Conservation (phyloP, 2,113 vertebrate genomes). For the Vanacampus margaritifer region DNA sequence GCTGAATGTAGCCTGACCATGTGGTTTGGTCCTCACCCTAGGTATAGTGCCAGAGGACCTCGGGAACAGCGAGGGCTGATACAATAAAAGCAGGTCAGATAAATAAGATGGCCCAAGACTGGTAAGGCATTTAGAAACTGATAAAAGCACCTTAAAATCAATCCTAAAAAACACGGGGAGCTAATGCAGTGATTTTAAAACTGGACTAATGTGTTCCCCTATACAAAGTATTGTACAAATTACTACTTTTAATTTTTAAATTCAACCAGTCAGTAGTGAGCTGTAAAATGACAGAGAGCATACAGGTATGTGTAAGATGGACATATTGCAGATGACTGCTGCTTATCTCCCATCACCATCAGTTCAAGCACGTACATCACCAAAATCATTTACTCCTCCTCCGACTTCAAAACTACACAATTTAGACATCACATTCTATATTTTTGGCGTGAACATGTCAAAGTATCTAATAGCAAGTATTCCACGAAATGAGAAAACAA, state of each 20-base stretch:
- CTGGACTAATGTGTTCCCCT: no score
- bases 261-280: not conserved
- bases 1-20: no score
- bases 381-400: slow-evolving; percentile 19
- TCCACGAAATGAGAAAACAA: slow-evolving; percentile 67
- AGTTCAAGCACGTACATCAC: slow-evolving; percentile 21
- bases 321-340: not conserved
- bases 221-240: no score
- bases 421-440: slow-evolving; percentile 14
- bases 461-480: slow-evolving; percentile 52
- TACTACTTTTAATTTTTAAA: not conserved
- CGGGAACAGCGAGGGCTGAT: no score
- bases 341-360: slow-evolving; percentile 19
- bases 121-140: no score
- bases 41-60: no score
- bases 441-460: slow-evolving; percentile 33
- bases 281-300: slow-evolving; percentile 3
- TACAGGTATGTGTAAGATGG: not conserved
- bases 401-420: slow-evolving; percentile 24
- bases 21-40: no score
- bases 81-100: no score
- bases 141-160: no score
- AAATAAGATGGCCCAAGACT: no score
- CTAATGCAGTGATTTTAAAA: no score
- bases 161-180: no score